Evolutionary conservation across 2,888 invertebrate species (phyloP).

Genomic region (Malthinus seriepunctatus): DNA sequence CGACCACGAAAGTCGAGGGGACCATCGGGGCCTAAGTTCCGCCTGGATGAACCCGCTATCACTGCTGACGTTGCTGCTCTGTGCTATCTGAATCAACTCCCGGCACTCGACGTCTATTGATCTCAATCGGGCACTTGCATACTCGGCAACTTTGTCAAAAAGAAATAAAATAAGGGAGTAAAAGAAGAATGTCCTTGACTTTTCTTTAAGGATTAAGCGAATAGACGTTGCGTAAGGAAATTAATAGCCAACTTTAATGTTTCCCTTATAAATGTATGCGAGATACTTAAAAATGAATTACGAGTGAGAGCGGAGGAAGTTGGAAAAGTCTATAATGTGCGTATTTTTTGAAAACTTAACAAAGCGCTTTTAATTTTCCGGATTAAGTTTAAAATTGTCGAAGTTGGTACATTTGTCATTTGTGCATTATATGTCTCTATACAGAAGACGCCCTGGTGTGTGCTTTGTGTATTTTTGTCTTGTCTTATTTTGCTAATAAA

Average conservation of each 20-base stretch:
- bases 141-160: constrained; percentile 21
- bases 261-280: too few species aligned
- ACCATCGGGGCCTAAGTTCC: constrained; percentile 22
- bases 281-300: too few species aligned
- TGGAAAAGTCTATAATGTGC: neutral
- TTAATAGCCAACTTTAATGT: too few species aligned
- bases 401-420: constrained; percentile 29
- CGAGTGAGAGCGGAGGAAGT: neutral
- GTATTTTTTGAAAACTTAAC: constrained; percentile 20
- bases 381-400: constrained; percentile 27
- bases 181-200: constrained; percentile 16
- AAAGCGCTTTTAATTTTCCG: constrained; percentile 31
- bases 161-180: constrained; percentile 8
- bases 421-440: constrained; percentile 24
- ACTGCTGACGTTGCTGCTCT: constrained; percentile 28
- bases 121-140: constrained; percentile 27
- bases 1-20: constrained; percentile 17
- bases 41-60: constrained; percentile 27
- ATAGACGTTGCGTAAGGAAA: too few species aligned
- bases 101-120: constrained; percentile 30
- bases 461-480: constrained; percentile 29
- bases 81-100: constrained; percentile 28
- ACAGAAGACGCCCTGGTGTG: constrained; percentile 19
- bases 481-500: constrained; percentile 30
- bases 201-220: neutral